Evolutionary conservation across 1,140 invertebrate species (phyloP).

Genomic region (Lysiphlebus fabarum): DNA sequence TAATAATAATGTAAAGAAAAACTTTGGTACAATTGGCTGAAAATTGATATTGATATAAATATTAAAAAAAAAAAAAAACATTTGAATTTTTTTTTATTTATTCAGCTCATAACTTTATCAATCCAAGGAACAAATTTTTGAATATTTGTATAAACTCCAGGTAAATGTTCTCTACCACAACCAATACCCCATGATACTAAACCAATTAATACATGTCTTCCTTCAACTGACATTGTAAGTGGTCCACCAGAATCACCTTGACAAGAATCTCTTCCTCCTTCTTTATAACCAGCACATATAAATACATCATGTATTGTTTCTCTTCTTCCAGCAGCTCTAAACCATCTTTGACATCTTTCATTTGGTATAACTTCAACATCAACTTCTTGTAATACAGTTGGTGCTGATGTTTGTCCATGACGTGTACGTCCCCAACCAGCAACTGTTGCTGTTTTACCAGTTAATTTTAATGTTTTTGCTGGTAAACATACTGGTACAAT

Average conservation of each 20-base stretch:
- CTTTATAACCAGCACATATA: constrained; percentile 87
- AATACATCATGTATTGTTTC: constrained; percentile 93
- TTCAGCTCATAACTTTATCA: constrained; percentile 71
- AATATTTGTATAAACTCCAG: constrained; percentile 87
- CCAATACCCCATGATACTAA: constrained; percentile 90
- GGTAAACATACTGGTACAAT: constrained; percentile 85
- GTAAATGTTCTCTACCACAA: constrained; percentile 83
- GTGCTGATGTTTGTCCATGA: constrained; percentile 79
- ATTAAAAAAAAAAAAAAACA: too few species aligned
- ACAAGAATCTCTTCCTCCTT: constrained; percentile 71
- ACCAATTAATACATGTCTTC: constrained; percentile 79
- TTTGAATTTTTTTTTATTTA: too few species aligned
- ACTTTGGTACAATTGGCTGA: too few species aligned
- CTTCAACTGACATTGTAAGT: constrained; percentile 75
- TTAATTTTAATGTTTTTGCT: constrained; percentile 68
- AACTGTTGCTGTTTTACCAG: constrained; percentile 81
- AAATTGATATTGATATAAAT: too few species aligned
- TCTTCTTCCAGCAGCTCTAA: constrained; percentile 78
- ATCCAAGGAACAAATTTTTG: constrained; percentile 92
- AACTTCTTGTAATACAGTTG: constrained; percentile 66
- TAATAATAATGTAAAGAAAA: too few species aligned
- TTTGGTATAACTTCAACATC: constrained; percentile 75
- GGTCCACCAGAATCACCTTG: constrained; percentile 81
- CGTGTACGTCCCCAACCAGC: constrained; percentile 86
- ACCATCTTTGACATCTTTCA: constrained; percentile 87